These are phyloP conservation scores for Cantharis flavilabris DNA, from an alignment of 2,888 invertebrate genomes.

Conservation along the genomic window DNA sequence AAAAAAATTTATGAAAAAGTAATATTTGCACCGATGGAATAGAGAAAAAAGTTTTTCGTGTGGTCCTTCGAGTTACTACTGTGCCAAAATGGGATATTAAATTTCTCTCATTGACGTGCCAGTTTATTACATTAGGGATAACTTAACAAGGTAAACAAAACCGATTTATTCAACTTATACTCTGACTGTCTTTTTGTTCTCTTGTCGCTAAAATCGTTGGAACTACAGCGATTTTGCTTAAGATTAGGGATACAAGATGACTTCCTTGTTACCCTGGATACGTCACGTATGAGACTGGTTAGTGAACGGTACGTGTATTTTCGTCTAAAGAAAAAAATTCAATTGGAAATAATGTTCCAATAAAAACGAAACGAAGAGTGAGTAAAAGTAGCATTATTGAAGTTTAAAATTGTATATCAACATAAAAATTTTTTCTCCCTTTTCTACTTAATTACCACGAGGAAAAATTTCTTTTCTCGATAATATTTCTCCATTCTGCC, in stretches of 20 bases:
- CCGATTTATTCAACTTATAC: conserved; percentile 2
- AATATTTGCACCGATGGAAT: neutral
- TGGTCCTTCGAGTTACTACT: neutral
- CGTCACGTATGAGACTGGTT: conserved; percentile 30
- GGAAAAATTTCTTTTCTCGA: neutral
- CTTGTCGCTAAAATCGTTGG: neutral
- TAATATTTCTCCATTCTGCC: no score
- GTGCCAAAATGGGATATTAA: neutral
- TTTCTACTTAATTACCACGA: neutral
- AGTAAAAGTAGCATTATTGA: neutral
- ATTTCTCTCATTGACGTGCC: conserved; percentile 14
- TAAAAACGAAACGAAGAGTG: conserved; percentile 1
- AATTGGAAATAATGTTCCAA: conserved; percentile 23
- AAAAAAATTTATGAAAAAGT: neutral
- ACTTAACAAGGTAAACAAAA: conserved; percentile 12
- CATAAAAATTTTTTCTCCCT: neutral
- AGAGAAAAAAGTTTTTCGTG: neutral
- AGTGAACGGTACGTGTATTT: conserved; percentile 13
- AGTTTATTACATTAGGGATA: conserved; percentile 10
- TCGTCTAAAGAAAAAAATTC: conserved; percentile 3
- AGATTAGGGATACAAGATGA: conserved; percentile 24
- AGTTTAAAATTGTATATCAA: neutral
- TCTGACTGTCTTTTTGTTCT: conserved; percentile 1
- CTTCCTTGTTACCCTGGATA: conserved; percentile 29
- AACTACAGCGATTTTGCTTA: conserved; percentile 9